These are phyloP conservation scores for Psammodynastes pulverulentus DNA, from an alignment of 2,113 vertebrate species.

Conservation along the genomic window DNA sequence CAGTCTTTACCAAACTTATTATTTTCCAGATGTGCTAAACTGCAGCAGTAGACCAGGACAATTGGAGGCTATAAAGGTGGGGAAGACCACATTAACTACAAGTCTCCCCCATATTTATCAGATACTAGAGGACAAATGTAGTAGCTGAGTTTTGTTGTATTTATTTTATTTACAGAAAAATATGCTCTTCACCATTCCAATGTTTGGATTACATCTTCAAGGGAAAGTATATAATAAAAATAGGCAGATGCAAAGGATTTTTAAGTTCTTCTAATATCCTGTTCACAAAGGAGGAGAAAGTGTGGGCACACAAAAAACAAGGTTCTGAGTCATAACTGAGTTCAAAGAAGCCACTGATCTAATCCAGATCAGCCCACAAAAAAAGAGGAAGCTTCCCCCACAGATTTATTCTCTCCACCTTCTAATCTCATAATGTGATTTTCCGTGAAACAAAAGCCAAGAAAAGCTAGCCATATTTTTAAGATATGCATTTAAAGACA, in stretches of 20 bases:
- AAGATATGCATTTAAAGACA: background rate
- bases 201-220: background rate
- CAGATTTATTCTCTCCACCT: background rate
- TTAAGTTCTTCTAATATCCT: background rate
- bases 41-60: background rate
- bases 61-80: background rate
- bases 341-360: background rate
- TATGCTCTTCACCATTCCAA: background rate
- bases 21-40: background rate
- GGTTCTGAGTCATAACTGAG: background rate
- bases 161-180: background rate
- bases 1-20: background rate
- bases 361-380: background rate
- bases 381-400: background rate
- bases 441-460: background rate
- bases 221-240: background rate
- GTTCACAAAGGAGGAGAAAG: background rate
- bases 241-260: background rate
- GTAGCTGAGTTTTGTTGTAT: background rate
- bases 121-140: background rate
- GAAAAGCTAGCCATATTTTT: background rate
- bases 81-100: background rate
- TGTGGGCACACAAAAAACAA: background rate
- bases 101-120: background rate
- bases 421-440: background rate